Evolutionary conservation across 2,888 invertebrate genomes (phyloP), one percentile per base, ranked within the genome.

Genomic region (Taenaris catops): DNA sequence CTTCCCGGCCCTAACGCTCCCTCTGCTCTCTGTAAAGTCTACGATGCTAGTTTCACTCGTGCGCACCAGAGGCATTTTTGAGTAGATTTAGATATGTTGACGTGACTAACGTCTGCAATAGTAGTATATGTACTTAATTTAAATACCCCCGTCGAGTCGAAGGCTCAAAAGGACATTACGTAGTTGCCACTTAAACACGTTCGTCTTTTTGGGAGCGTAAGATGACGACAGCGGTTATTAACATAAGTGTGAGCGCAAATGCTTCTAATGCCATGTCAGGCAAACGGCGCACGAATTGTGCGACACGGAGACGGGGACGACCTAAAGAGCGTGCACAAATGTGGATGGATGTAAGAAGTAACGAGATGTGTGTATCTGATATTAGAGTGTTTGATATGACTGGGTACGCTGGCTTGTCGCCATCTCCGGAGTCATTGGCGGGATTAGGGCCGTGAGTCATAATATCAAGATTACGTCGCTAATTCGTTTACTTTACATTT

Each of bases 11-110:
- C 90, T 26, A 87, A 87, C 36, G 87, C 88, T 17, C 84, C 86
- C 16, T 84, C 86, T 33, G 83, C 90, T 48, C 90, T 95, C 59
- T 94, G 95, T 88, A 96, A 96, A 88, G 90, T 96, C 57, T 96
- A 95, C 88, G 96, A 95, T 78, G 91, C 92, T 71, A 94, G 94
- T 66, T 95, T 94, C 83, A 91, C 92, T 52, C 94, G 93, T 88
- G 91, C 91, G 69, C 91, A 90, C 67, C 86, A 84, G 73, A 78
- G 81, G 76, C 87, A 87, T 69, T 87, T 87, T 65, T 87, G 73
- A 80, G 59, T 63, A 53, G 48, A 42, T 55, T 55, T 54, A 67
- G 65, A 56, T 54, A 59, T 66, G 70, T 73, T 66, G 69, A 75
- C 79, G 78, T 72, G 70, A 73, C 70, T 65, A 65, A 60, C 78